Conservation (phyloP, 2,113 vertebrate genomes). For the Chaenogobius annularis region DNA sequence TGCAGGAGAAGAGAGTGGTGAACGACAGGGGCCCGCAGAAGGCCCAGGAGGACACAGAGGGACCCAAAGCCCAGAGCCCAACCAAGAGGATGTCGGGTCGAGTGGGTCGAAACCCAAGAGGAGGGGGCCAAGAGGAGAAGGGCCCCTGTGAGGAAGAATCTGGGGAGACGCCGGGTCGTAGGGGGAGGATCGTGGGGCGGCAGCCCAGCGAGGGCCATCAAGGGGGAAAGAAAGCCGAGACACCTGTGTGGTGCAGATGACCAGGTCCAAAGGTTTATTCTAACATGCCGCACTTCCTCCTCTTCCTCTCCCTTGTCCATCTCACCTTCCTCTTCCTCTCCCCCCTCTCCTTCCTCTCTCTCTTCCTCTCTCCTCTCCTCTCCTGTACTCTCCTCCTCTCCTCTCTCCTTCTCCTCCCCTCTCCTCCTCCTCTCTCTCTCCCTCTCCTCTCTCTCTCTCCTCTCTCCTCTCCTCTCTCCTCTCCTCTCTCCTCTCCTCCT, state of each 20-base stretch:
- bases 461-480: too few relatives aligned
- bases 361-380: too few relatives aligned
- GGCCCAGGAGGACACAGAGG: slow-evolving; percentile 58
- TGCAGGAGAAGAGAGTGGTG: slow-evolving; percentile 80
- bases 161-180: slow-evolving; percentile 47
- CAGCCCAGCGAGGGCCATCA: slow-evolving; percentile 20
- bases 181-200: slow-evolving; percentile 22
- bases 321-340: too few relatives aligned
- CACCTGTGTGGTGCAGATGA: slow-evolving; percentile 62
- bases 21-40: slow-evolving; percentile 68
- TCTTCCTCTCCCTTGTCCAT: too few relatives aligned
- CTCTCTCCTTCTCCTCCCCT: too few relatives aligned
- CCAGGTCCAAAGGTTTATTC: slow-evolving; percentile 80
- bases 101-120: slow-evolving; percentile 45
- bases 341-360: too few relatives aligned
- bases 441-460: too few relatives aligned
- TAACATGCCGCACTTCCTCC: too few relatives aligned
- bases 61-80: slow-evolving; percentile 41
- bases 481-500: too few relatives aligned
- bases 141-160: slow-evolving; percentile 48
- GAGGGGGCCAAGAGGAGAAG: slow-evolving; percentile 30
- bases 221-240: slow-evolving; percentile 32
- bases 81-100: slow-evolving; percentile 61
- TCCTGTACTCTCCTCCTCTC: too few relatives aligned
- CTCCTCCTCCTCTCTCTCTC: too few relatives aligned